A percentile compares a stretch with the other conserved stretches of the same genome.
Evolutionary conservation across 1,140 invertebrate species (phyloP).

Genomic region (Brachionus manjavacas): DNA sequence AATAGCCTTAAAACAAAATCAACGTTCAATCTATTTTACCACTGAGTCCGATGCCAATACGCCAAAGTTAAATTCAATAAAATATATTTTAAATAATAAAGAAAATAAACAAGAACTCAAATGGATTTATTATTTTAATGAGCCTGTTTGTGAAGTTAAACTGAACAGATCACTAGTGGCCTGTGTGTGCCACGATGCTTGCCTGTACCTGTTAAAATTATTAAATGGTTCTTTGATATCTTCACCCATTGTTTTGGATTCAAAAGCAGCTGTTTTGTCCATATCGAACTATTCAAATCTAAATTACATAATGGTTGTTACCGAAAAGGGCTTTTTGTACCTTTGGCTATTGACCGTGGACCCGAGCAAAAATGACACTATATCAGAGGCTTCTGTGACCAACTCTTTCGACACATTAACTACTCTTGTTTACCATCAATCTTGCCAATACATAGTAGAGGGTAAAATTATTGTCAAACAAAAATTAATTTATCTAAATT

Average conservation of each 20-base stretch:
- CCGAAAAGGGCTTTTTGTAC: conserved; percentile 51
- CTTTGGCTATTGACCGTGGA: conserved; percentile 48
- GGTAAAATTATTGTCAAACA: neutral
- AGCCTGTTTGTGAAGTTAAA: neutral
- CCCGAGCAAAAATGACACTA: neutral
- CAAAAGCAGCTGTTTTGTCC: conserved; percentile 51
- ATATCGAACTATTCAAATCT: conserved; percentile 45
- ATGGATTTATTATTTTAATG: conserved; percentile 27
- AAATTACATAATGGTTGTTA: conserved; percentile 54
- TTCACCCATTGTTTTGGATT: conserved; percentile 65
- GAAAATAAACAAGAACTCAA: conserved; percentile 12
- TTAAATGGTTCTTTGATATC: conserved; percentile 61
- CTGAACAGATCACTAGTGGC: conserved; percentile 52
- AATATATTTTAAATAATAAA: conserved; percentile 6
- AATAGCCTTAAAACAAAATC: neutral
- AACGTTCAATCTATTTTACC: neutral
- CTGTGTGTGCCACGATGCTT: conserved; percentile 65
- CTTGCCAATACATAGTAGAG: neutral
- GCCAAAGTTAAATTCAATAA: neutral
- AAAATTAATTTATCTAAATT: neutral
- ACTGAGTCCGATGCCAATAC: neutral
- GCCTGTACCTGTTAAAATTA: conserved; percentile 64
- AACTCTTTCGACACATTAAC: conserved; percentile 1
- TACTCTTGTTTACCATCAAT: conserved; percentile 16
- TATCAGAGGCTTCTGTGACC: neutral